phyloP scores from a whole-genome alignment of 1,140 invertebrate species.

The Drosophila willistoni region DNA sequence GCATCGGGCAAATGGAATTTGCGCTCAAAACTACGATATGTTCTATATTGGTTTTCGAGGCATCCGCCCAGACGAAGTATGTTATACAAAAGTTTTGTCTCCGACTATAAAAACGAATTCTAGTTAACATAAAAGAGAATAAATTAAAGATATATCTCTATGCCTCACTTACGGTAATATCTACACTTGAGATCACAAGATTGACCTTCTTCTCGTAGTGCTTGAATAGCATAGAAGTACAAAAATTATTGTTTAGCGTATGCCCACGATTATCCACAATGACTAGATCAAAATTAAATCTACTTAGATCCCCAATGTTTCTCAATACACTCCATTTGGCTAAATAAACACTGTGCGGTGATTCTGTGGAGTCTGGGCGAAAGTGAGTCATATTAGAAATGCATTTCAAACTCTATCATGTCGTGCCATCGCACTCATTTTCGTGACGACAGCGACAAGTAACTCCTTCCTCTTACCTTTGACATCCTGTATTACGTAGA shows the following conservation, averaged over 20 bases:
- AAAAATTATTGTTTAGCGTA: conserved; percentile 73
- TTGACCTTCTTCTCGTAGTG: conserved; percentile 72
- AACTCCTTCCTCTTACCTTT: conserved; percentile 39
- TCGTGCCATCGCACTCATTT: neutral
- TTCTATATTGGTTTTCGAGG: conserved; percentile 63
- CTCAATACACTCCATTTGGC: conserved; percentile 73
- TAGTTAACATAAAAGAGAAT: neutral
- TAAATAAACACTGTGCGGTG: conserved; percentile 66
- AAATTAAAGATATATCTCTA: conserved; percentile 1
- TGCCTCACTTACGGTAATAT: conserved; percentile 63
- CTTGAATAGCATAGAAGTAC: conserved; percentile 74
- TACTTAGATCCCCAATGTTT: conserved; percentile 70
- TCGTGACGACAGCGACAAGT: neutral
- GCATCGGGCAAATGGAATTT: conserved; percentile 71
- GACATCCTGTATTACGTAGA: conserved; percentile 57
- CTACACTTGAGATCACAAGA: conserved; percentile 77
- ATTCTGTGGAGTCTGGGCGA: conserved; percentile 59
- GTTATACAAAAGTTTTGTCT: conserved; percentile 74
- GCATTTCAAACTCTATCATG: too few relatives aligned
- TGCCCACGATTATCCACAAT: conserved; percentile 74
- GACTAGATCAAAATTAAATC: conserved; percentile 73
- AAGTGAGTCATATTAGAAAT: too few relatives aligned
- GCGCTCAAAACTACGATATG: conserved; percentile 61
- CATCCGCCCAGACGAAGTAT: conserved; percentile 67
- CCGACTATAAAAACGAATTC: conserved; percentile 49